Base-by-base conservation (phyloP, 2,888 invertebrate genomes). In the Tenthredo distinguenda region DNA sequence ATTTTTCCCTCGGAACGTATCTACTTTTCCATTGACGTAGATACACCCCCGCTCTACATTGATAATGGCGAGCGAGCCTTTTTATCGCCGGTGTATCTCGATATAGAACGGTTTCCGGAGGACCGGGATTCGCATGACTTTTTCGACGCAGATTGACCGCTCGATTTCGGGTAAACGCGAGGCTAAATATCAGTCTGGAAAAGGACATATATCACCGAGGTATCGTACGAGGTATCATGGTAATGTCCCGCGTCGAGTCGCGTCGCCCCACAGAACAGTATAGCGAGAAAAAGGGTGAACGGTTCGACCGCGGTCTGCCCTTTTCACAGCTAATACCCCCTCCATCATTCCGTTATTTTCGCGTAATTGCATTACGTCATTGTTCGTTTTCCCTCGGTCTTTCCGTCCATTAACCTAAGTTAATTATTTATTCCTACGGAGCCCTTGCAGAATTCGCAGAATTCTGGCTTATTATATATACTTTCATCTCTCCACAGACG, bases 311-410 rank as follows among this genome's bases (percentile, higher is more conserved):
- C 40, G 74, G 74, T 43, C 74, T 43, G 18, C 77, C 50, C 55
- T 77, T 77, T 77, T 55, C 77, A 34, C 34, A 31, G 55, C 77
- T 77, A 77, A 77, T 47, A 77, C 77, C 15, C 77, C 77, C 40
- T 77, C 55, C 55, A 55, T 77, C 77, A 26, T 77, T 77, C 55
- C 77, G 55, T 77, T 50, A 50, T 77, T 47, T 55, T 77, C 77
- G 31, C 77, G 40, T 77, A 77, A 77, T 77, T 77, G 47, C 26
- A 34, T 77, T 55, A 47, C 77, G 77, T 77, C 77, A 77, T 77
- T 50, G 77, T 77, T 40, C 31, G 21, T 50, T 55, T 34, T 31
- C 47, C 72, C 40, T 55, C 77, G 31, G 47, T 9, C 47, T 50
- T 77, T 55, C 77, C 47, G 77, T 34, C 31, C 50, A 55, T 77